These are phyloP conservation scores for Suillia variegata DNA, from an alignment of 2,888 invertebrate species.

Conservation along the genomic window DNA sequence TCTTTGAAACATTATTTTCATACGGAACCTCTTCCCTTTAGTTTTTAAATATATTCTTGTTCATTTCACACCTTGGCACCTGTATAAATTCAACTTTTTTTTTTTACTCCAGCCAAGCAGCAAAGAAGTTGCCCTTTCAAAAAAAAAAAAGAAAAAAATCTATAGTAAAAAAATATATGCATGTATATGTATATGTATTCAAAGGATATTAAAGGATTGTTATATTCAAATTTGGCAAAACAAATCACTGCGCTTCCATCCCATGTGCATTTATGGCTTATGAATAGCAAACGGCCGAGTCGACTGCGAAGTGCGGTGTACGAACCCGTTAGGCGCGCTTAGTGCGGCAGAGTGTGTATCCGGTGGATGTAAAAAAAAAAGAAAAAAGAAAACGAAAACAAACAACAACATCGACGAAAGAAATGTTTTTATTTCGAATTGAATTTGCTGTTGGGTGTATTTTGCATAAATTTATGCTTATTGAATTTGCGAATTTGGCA, in stretches of 20 bases:
- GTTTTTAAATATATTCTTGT: not conserved
- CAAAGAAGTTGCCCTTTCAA: not conserved
- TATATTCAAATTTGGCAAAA: constrained; percentile 38
- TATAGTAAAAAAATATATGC: too few species aligned
- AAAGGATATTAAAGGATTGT: constrained; percentile 37
- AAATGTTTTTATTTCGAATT: constrained; percentile 15
- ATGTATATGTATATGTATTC: too few species aligned
- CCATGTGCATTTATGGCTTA: constrained; percentile 31
- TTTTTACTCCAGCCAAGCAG: not conserved
- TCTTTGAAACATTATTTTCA: too few species aligned
- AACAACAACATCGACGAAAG: too few species aligned
- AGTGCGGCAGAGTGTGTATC: not conserved
- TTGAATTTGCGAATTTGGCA: constrained; percentile 33
- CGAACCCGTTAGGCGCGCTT: too few species aligned
- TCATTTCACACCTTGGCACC: constrained; percentile 8
- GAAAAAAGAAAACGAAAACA: too few species aligned
- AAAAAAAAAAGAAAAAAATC: constrained; percentile 17
- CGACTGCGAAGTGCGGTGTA: too few species aligned
- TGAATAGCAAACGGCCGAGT: constrained; percentile 28
- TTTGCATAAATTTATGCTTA: constrained; percentile 42
- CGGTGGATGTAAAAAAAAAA: too few species aligned
- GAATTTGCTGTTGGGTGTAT: constrained; percentile 36
- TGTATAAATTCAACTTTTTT: constrained; percentile 11
- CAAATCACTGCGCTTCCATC: constrained; percentile 34
- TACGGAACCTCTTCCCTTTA: too few species aligned